Base-by-base conservation (phyloP, 92 coral and sea anemone species). In the Parazoanthus atlanticus region DNA sequence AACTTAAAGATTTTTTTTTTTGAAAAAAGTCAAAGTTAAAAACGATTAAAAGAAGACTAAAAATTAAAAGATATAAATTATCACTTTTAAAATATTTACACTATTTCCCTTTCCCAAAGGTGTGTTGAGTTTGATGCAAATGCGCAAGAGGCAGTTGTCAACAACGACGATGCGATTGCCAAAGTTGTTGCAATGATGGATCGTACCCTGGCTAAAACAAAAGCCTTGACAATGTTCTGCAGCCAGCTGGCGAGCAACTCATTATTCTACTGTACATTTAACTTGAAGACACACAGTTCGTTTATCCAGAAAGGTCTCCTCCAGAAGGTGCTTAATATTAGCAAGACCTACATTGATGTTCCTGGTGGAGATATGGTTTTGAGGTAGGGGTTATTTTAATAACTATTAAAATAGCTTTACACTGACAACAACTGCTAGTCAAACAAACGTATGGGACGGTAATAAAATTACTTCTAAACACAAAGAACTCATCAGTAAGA, bases 171-270 rank as follows among this genome's bases (percentile, higher is more conserved):
- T 38, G 74, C 93, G 66, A 71, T 94, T 61, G 67, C 71, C 47
- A 94, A 94, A 82, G 41, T 94, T 72, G 34, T 94, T 1, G 43
- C 83, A 15, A 94, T 94, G 92, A 82, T 92, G 81, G 92, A 90
- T 84, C 77, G 93, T 19, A n/a, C 76, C 28, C 88, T 36, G 69
- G 74, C 86, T 31, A 75, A 79, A 31, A 78, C 84, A 5, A 10
- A 74, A 26, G 40, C 77, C 34, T 94, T 90, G 71, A 77, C 96
- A 33, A 54, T 90, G 56, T 90, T 88, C 85, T 66, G 91, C 16
- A 94, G 96, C 80, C 95, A 92, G 87, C 81, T 94, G 88, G 96
- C 96, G 13, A 76, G 92, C 13, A 89, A 86, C 72, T 83, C 78
- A 6, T 83, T 94, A 32, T 94, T 90, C 38, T 91, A 84, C 52